Evolutionary conservation across 1,140 invertebrate species (phyloP).

Genomic region (Hydropsyche tenuis): DNA sequence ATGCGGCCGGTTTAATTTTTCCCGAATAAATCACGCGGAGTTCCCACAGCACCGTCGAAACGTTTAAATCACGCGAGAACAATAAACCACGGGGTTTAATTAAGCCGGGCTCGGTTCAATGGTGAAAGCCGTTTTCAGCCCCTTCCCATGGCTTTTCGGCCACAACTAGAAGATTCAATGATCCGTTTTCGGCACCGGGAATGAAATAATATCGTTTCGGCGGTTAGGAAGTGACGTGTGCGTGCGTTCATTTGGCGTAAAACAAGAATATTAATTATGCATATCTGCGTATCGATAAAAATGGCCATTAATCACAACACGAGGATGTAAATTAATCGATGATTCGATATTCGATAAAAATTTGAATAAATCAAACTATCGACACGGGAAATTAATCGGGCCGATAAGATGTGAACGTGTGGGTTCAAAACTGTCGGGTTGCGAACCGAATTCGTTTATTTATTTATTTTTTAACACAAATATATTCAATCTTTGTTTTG

Average conservation of each 20-base stretch:
- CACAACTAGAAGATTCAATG: too few relatives aligned
- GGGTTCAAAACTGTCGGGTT: background rate
- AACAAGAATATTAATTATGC: conserved; percentile 39
- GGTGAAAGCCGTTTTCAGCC: conserved; percentile 21
- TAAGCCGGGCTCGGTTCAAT: conserved; percentile 5
- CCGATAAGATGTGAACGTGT: conserved; percentile 13
- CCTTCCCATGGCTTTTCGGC: background rate
- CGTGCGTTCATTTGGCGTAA: conserved; percentile 14
- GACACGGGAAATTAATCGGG: conserved; percentile 41
- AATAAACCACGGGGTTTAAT: conserved; percentile 40
- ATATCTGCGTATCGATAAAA: conserved; percentile 36
- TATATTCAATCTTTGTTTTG: too few relatives aligned
- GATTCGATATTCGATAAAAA: conserved; percentile 42
- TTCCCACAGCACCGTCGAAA: conserved; percentile 27
- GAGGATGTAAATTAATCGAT: conserved; percentile 40
- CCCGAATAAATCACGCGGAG: conserved; percentile 30
- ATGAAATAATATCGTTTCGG: too few relatives aligned
- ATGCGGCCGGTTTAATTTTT: conserved; percentile 28
- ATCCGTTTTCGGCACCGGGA: too few relatives aligned
- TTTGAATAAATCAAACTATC: conserved; percentile 42
- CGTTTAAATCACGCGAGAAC: conserved; percentile 37
- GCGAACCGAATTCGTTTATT: background rate
- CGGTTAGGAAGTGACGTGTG: background rate
- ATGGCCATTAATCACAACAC: conserved; percentile 37
- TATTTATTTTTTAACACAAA: too few relatives aligned